These are phyloP conservation scores for Prorops nasuta DNA, from an alignment of 1,140 invertebrate species.

Conservation along the genomic window DNA sequence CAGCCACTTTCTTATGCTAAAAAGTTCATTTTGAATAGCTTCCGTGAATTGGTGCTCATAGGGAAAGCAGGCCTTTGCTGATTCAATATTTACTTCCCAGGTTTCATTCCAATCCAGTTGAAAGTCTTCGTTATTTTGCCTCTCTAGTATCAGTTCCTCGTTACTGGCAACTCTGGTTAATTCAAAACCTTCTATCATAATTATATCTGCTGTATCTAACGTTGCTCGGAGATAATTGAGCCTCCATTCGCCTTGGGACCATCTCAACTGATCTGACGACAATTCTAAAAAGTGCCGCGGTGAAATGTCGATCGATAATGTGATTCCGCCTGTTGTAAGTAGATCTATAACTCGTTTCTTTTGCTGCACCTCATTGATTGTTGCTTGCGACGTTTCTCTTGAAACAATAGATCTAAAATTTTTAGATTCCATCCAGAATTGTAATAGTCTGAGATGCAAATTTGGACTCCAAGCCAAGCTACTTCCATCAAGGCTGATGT, in stretches of 20 bases:
- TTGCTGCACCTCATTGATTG: neutral
- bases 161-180: conserved; percentile 60
- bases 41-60: conserved; percentile 92
- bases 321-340: conserved; percentile 44
- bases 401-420: conserved; percentile 39
- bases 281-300: conserved; percentile 47
- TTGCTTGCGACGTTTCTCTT: conserved; percentile 8
- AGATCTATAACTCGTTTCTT: conserved; percentile 39
- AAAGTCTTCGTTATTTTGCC: conserved; percentile 72
- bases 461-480: conserved; percentile 52
- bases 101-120: conserved; percentile 69
- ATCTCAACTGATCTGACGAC: conserved; percentile 48
- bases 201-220: conserved; percentile 74
- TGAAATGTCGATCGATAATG: conserved; percentile 48
- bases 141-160: conserved; percentile 65
- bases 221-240: conserved; percentile 51
- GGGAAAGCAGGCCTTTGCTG: conserved; percentile 79
- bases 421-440: conserved; percentile 48
- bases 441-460: conserved; percentile 49
- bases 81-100: conserved; percentile 70
- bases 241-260: conserved; percentile 47
- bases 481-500: conserved; percentile 46
- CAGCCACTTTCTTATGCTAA: conserved; percentile 90
- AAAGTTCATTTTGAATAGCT: conserved; percentile 88
- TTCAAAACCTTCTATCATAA: conserved; percentile 71